Evolutionary conservation across 2,113 vertebrate species (phyloP).

Genomic region (Phyllostomus discolor): DNA sequence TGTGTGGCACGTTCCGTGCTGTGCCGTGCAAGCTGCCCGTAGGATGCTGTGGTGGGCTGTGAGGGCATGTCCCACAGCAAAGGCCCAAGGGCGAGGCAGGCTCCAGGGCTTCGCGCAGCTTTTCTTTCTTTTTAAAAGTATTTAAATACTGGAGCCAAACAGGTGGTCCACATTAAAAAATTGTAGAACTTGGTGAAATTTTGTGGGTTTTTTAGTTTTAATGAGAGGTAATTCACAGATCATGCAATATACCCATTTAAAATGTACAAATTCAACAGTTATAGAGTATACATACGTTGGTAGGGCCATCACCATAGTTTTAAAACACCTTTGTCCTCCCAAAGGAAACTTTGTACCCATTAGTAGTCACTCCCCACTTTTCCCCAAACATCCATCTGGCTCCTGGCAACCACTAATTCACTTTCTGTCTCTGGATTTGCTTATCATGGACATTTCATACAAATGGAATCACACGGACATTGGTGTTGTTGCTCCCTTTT

Average conservation of each 20-base stretch:
- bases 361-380: not conserved
- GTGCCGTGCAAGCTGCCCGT: not conserved
- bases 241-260: rapidly evolving
- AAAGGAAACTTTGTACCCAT: not conserved
- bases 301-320: not conserved
- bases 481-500: not conserved
- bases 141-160: not conserved
- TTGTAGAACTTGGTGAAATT: not conserved
- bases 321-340: not conserved
- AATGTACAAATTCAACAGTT: not conserved
- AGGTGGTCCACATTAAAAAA: not conserved
- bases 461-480: not conserved
- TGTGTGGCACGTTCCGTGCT: not conserved
- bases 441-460: not conserved
- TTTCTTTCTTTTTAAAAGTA: not conserved
- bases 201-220: not conserved
- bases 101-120: no score
- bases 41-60: not conserved
- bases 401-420: not conserved
- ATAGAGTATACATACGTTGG: not conserved
- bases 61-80: not conserved
- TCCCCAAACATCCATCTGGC: not conserved
- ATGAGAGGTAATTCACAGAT: rapidly evolving
- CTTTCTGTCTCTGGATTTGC: not conserved
- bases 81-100: not conserved